Evolutionary conservation across 2,113 vertebrate species (phyloP).

Genomic region (Camelus dromedarius): DNA sequence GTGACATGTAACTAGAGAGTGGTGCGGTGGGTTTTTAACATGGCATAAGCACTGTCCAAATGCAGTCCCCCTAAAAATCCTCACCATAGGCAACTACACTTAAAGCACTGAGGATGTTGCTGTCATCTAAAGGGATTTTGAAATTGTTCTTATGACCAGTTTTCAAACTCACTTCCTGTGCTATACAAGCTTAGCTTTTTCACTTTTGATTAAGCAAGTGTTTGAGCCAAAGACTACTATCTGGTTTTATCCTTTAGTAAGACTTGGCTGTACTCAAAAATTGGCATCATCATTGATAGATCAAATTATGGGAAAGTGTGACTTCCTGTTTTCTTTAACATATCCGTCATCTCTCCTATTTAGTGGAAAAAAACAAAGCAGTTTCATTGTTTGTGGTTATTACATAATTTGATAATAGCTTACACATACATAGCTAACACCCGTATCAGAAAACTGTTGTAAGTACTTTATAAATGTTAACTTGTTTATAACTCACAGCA

Average conservation of each 20-base stretch:
- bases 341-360: neutral
- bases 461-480: neutral
- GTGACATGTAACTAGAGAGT: neutral
- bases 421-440: neutral
- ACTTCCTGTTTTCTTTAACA: neutral
- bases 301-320: neutral
- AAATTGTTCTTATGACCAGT: slow-evolving; percentile 6
- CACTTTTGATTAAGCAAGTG: neutral
- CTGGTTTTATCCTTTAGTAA: slow-evolving; percentile 16
- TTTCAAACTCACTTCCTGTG: neutral
- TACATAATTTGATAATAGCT: neutral
- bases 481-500: neutral
- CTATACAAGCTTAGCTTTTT: neutral
- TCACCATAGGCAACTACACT: neutral
- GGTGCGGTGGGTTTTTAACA: neutral
- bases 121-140: neutral
- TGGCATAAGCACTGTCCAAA: neutral
- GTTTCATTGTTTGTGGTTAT: neutral
- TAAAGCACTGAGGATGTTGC: neutral
- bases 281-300: neutral
- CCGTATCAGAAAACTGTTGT: neutral
- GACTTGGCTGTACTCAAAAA: neutral
- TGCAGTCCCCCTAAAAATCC: neutral
- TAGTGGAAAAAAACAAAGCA: neutral
- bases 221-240: neutral